Conservation (phyloP, 2,888 invertebrate species). For the Pasiphila rectangulata region DNA sequence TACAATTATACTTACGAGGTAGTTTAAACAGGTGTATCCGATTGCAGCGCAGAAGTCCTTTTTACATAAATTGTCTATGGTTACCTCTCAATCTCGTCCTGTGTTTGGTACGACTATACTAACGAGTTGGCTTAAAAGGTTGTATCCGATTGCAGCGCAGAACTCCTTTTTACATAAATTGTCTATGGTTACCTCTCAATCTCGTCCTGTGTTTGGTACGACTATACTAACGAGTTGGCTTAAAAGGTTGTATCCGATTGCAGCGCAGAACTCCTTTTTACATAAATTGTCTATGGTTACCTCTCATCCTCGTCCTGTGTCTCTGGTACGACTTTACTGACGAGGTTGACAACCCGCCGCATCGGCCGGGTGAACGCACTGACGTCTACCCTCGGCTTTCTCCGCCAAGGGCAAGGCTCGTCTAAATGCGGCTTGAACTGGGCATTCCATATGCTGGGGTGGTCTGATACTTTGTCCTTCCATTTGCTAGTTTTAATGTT, state of each 20-base stretch:
- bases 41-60: too few species aligned
- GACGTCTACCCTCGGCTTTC: constrained; percentile 50
- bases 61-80: too few species aligned
- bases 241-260: too few species aligned
- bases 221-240: too few species aligned
- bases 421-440: constrained; percentile 48
- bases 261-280: neutral
- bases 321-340: constrained; percentile 61
- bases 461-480: constrained; percentile 58
- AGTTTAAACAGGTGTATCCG: too few species aligned
- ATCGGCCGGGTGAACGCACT: constrained; percentile 47
- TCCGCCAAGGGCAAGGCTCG: constrained; percentile 56
- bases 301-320: constrained; percentile 56
- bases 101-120: too few species aligned
- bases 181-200: constrained; percentile 26
- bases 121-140: too few species aligned
- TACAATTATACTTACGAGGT: too few species aligned
- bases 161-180: neutral
- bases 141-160: too few species aligned
- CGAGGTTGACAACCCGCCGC: constrained; percentile 61
- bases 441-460: constrained; percentile 73
- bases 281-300: neutral
- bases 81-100: too few species aligned
- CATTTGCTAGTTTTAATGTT: constrained; percentile 59
- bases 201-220: constrained; percentile 64